Percentiles rank a stretch among this genome's conserved stretches.
These are phyloP conservation scores for Ptilonorhynchus violaceus DNA, from an alignment of 2,113 vertebrate genomes.

Conservation along the genomic window DNA sequence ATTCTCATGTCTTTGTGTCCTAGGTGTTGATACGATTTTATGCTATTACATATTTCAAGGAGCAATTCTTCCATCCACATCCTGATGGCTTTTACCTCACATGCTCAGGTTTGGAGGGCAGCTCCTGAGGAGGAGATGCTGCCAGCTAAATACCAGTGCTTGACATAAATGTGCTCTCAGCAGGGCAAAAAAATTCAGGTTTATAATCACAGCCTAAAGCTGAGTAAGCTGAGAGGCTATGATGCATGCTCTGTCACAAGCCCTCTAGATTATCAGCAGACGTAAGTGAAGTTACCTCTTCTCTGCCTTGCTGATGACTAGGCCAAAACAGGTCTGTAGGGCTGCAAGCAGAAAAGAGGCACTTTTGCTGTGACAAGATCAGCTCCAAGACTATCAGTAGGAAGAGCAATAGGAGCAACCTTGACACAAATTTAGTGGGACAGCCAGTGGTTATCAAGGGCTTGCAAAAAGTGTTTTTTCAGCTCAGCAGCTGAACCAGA, in stretches of 20 bases:
- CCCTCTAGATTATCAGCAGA: neutral
- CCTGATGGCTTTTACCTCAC: neutral
- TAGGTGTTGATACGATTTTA: neutral
- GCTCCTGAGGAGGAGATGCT: neutral
- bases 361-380: neutral
- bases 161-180: neutral
- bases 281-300: neutral
- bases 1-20: neutral
- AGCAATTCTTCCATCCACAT: neutral
- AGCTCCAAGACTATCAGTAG: neutral
- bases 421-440: constrained; percentile 8
- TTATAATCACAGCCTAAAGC: neutral
- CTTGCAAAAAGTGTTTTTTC: neutral
- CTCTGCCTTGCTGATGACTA: neutral
- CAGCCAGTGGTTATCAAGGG: neutral
- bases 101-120: neutral
- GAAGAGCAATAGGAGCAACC: neutral
- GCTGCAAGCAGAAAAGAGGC: neutral
- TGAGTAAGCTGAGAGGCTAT: neutral
- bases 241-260: neutral
- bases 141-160: neutral
- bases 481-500: neutral
- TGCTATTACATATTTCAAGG: neutral
- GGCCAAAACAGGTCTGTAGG: neutral
- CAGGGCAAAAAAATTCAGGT: neutral